Base-by-base conservation (phyloP, 2,888 invertebrate species). In the Chrysodeixis includens region DNA sequence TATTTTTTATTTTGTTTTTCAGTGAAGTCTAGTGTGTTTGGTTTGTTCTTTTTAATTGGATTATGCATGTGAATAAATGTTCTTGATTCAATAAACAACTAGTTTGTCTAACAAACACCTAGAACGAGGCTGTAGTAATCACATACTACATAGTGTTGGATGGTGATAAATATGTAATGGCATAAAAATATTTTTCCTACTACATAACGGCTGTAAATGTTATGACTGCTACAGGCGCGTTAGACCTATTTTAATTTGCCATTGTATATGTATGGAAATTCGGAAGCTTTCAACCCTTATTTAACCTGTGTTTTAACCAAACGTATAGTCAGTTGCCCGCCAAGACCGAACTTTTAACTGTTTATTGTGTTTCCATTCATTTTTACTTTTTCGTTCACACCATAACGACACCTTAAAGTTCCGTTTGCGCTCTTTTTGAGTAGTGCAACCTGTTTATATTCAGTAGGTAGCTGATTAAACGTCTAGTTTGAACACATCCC, bases 21-120 rank as follows among this genome's bases (percentile, higher is more conserved):
- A 88, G 89, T 89, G 86, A 90, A 89, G 87, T 88, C 85, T 87
- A 88, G 93, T 90, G 93, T 92, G 94, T 94, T 94, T 93, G 92
- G 90, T 93, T 93, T 94, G 92, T 91, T 90, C 86, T 91, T 90
- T 88, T 87, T 83, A 82, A 88, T 89, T 90, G 91, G 86, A 90
- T 88, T 89, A 89, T 91, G 92, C 92, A 91, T 93, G 93, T 93
- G 93, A 95, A 94, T 95, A 95, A 95, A 95, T 93, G 94, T 94
- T 93, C 92, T 93, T 88, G 87, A 90, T 90, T 92, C 83, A 86
- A 86, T 83, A 85, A 75, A 82, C 54, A 74, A 71, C 69, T 86
- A 70, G 83, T 88, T 88, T 86, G 76, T 85, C 79, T 88, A 59
- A 66, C 63, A 75, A 69, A 80, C 67, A 66, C 82, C 81, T 69